phyloP scores from a whole-genome alignment of 2,113 vertebrate genomes.

The Trematomus loennbergii region DNA sequence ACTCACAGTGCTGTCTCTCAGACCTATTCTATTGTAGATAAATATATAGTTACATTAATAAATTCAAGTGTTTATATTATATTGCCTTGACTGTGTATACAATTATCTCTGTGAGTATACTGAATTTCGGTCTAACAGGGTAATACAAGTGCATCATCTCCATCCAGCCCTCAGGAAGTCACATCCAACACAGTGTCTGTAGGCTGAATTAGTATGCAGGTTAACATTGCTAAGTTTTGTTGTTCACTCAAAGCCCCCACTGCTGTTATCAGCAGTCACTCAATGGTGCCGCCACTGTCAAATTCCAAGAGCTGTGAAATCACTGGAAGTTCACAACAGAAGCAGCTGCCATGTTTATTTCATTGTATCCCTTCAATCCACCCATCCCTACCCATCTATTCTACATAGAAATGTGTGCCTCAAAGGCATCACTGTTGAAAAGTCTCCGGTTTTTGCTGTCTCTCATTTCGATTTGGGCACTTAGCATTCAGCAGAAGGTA shows the following conservation, averaged over 20 bases:
- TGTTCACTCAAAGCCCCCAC: conserved; percentile 63
- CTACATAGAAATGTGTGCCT: conserved; percentile 65
- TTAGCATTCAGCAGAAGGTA: conserved; percentile 72
- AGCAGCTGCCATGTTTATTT: conserved; percentile 76
- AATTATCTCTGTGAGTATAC: background rate
- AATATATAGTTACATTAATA: background rate
- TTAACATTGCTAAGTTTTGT: conserved; percentile 60
- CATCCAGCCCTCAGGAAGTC: conserved; percentile 1
- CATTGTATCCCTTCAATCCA: conserved; percentile 64
- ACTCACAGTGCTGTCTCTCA: background rate
- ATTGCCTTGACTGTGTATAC: background rate
- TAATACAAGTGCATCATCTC: background rate
- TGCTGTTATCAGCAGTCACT: conserved; percentile 77
- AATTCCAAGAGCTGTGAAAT: conserved; percentile 76
- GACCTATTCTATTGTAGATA: background rate
- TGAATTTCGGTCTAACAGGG: background rate
- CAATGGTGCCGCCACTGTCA: conserved; percentile 70
- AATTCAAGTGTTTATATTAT: background rate
- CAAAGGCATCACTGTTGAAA: conserved; percentile 63
- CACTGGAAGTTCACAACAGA: conserved; percentile 74
- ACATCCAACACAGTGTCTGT: conserved; percentile 31
- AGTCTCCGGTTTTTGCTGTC: conserved; percentile 63
- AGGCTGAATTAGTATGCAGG: conserved; percentile 74
- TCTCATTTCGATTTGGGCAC: conserved; percentile 60
- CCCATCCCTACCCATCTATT: conserved; percentile 57